Evolutionary conservation across 2,888 invertebrate species (phyloP).

Genomic region (Ophion ellenae): DNA sequence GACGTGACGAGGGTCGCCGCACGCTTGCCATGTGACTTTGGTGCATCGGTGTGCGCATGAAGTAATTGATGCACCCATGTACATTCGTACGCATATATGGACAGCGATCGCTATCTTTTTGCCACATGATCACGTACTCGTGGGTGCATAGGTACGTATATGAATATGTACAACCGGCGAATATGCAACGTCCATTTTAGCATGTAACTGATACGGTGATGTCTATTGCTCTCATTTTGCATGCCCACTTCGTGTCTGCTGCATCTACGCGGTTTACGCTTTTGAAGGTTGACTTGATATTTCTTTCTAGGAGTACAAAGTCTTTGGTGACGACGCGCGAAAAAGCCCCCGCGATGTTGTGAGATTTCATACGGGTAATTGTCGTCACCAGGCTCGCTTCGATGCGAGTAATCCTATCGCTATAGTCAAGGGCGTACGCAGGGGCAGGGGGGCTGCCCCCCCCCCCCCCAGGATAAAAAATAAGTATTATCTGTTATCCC

Average conservation of each 20-base stretch:
- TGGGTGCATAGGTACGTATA: not conserved
- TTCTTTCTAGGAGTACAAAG: no score
- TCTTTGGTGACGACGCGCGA: no score
- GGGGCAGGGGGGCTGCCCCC: no score
- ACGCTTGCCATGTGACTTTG: slow-evolving; percentile 23
- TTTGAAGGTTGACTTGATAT: no score
- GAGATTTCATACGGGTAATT: no score
- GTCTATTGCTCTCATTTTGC: not conserved
- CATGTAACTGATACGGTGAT: not conserved
- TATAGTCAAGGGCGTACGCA: no score
- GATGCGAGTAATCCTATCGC: no score
- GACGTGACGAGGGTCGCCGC: slow-evolving; percentile 1
- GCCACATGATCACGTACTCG: not conserved
- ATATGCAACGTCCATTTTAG: slow-evolving; percentile 8
- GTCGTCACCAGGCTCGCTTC: no score
- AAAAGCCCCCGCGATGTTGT: no score
- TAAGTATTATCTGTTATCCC: no score
- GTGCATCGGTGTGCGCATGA: not conserved
- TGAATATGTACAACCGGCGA: slow-evolving; percentile 16
- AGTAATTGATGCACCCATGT: slow-evolving; percentile 3
- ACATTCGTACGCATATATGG: slow-evolving; percentile 1
- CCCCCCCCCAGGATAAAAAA: no score
- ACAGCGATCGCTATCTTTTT: not conserved
- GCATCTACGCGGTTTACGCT: no score
- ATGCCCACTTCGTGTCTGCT: not conserved